phyloP scores from a whole-genome alignment of 2,797 vertebrate species.

The Denticeps clupeoides region DNA sequence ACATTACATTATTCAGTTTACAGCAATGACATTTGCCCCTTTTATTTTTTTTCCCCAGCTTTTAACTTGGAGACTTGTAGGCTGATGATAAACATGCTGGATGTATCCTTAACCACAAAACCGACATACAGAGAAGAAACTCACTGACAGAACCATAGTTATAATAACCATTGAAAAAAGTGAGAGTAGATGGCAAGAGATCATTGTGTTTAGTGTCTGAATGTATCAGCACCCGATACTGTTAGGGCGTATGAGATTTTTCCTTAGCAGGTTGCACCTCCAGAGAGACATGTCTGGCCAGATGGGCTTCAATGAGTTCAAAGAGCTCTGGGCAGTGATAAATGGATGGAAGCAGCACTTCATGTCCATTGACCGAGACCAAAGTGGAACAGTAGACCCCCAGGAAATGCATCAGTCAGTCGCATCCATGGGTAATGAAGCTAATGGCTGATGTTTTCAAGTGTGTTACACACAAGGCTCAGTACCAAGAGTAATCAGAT shows the following conservation, averaged over 20 bases:
- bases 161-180: too few species aligned
- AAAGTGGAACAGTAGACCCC: slow-evolving; percentile 69
- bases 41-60: too few species aligned
- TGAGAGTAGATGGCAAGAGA: too few species aligned
- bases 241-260: too few species aligned
- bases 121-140: neutral
- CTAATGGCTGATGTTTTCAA: too few species aligned
- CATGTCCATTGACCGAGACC: slow-evolving; percentile 62
- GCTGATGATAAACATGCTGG: slow-evolving; percentile 91
- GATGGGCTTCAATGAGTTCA: slow-evolving; percentile 82
- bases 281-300: slow-evolving; percentile 71
- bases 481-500: too few species aligned
- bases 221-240: too few species aligned
- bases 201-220: too few species aligned
- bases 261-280: slow-evolving; percentile 33
- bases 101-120: slow-evolving; percentile 77
- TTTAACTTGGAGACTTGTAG: slow-evolving; percentile 88
- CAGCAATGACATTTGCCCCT: too few species aligned
- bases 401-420: slow-evolving; percentile 73
- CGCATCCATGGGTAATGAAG: slow-evolving; percentile 66
- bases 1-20: too few species aligned
- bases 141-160: too few species aligned
- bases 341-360: slow-evolving; percentile 75
- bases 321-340: slow-evolving; percentile 67
- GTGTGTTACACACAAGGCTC: too few species aligned